Percentiles rank a stretch among this genome's conserved stretches.
Evolutionary conservation across 2,113 vertebrate genomes (phyloP).

Genomic region (Psephotus haematonotus): DNA sequence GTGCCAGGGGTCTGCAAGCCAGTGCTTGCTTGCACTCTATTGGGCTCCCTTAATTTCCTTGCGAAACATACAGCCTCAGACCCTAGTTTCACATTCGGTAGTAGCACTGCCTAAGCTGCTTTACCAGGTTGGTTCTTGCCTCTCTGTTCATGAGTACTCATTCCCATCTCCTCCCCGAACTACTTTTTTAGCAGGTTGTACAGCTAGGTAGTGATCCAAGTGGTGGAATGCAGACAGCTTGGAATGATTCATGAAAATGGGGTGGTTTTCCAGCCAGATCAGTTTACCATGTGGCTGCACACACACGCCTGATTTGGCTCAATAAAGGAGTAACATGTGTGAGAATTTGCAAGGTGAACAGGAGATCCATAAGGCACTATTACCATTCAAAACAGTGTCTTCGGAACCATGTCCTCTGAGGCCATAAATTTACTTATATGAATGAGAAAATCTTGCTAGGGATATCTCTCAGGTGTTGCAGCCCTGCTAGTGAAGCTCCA

Average conservation of each 20-base stretch:
- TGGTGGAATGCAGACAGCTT: rapidly evolving
- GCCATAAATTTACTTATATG: neutral
- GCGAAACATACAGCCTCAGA: neutral
- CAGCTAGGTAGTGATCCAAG: neutral
- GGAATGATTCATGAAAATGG: neutral
- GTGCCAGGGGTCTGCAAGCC: neutral
- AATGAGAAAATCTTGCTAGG: neutral
- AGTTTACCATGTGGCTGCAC: neutral
- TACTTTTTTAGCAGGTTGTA: neutral
- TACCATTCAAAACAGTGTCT: neutral
- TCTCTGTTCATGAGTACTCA: neutral
- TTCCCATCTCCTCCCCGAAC: neutral
- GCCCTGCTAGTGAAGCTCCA: neutral
- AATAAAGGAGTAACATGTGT: rapidly evolving
- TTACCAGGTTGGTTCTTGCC: neutral
- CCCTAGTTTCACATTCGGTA: neutral
- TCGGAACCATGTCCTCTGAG: neutral
- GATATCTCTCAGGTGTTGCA: neutral
- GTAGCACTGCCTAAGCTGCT: neutral
- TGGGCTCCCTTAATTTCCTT: neutral
- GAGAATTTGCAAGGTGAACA: neutral
- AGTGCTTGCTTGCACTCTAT: neutral
- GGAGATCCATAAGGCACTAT: neutral
- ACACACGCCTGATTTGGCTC: neutral
- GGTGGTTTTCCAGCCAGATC: neutral